phyloP scores from a whole-genome alignment of 2,797 vertebrate species.

The Distichodus sexfasciatus region DNA sequence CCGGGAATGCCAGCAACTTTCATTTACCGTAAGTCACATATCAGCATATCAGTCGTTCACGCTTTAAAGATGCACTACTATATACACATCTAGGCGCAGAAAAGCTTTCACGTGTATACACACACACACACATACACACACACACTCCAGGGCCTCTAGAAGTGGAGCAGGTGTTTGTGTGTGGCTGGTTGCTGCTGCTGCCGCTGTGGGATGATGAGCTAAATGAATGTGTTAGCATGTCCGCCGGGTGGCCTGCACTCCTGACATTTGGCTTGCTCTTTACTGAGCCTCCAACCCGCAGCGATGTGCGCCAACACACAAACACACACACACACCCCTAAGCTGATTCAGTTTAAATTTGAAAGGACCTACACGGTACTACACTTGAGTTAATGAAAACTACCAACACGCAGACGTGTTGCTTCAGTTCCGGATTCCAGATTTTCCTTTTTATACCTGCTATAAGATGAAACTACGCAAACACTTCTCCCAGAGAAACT shows the following conservation, averaged over 20 bases:
- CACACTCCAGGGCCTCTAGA: neutral
- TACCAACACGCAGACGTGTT: too few relatives aligned
- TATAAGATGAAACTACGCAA: too few relatives aligned
- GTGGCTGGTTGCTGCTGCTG: constrained; percentile 22
- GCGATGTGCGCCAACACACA: constrained; percentile 16
- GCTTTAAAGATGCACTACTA: too few relatives aligned
- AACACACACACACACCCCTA: neutral
- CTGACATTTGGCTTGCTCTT: constrained; percentile 53
- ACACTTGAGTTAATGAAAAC: too few relatives aligned
- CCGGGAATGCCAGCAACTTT: neutral
- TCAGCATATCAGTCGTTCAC: too few relatives aligned
- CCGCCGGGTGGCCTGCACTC: constrained; percentile 45
- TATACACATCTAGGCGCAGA: too few relatives aligned
- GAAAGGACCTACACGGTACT: neutral
- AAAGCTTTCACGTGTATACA: neutral
- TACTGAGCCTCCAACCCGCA: constrained; percentile 40
- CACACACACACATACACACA: constrained; percentile 57
- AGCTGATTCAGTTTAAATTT: neutral
- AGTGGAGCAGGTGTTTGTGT: constrained; percentile 29
- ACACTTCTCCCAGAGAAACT: too few relatives aligned
- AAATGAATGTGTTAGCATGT: constrained; percentile 42
- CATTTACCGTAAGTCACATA: too few relatives aligned
- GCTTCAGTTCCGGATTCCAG: too few relatives aligned
- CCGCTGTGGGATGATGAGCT: constrained; percentile 34
- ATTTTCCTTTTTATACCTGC: too few relatives aligned